Evolutionary conservation across 2,797 vertebrate species (phyloP).

Genomic region (Helostoma temminkii): DNA sequence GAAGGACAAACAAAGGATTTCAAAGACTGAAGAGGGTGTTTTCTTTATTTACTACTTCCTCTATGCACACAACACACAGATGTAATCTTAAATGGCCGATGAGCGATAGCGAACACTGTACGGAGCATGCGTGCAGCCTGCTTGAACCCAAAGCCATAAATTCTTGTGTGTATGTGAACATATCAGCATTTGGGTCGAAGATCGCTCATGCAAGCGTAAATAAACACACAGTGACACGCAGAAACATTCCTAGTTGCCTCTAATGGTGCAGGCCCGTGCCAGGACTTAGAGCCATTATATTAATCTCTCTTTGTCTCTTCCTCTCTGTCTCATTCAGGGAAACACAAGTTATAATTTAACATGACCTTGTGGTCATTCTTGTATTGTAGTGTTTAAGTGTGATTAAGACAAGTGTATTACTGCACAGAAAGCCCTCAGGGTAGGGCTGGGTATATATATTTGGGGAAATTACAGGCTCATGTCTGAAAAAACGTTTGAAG

Average conservation of each 20-base stretch:
- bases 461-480: not conserved
- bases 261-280: constrained; percentile 36
- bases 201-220: constrained; percentile 8
- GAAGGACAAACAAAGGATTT: not conserved
- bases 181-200: constrained; percentile 32
- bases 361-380: constrained; percentile 3
- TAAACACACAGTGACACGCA: not conserved
- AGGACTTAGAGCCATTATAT: constrained; percentile 20
- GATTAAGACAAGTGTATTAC: not conserved
- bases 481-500: not conserved
- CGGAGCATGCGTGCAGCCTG: constrained; percentile 11
- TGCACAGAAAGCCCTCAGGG: constrained; percentile 10
- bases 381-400: not conserved
- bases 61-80: too few species aligned
- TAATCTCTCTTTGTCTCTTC: constrained; percentile 14
- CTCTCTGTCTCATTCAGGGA: not conserved
- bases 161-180: not conserved
- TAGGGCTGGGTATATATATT: not conserved
- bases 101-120: not conserved
- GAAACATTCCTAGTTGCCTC: not conserved
- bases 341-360: constrained; percentile 19
- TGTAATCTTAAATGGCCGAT: not conserved
- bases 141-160: constrained; percentile 34
- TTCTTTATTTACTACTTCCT: not conserved
- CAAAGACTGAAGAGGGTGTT: not conserved